These are phyloP conservation scores for Sceloporus undulatus DNA, from an alignment of 2,113 vertebrate species.

Conservation along the genomic window DNA sequence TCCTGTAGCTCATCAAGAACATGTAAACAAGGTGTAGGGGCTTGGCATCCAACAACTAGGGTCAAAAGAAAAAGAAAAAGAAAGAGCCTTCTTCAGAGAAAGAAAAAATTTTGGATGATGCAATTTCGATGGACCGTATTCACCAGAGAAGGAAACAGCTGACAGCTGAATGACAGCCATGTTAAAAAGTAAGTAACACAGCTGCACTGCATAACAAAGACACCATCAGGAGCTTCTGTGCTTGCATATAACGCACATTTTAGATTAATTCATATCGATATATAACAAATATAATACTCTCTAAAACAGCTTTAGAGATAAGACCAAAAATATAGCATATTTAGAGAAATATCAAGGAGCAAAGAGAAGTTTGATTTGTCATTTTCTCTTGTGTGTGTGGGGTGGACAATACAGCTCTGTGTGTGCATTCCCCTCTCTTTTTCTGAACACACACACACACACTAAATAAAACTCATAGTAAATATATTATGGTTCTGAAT, in stretches of 20 bases:
- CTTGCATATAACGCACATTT: rapidly evolving
- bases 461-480: conserved; percentile 39
- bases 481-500: conserved; percentile 21
- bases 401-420: background rate
- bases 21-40: background rate
- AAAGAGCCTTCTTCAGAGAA: background rate
- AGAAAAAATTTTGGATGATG: background rate
- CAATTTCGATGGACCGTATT: background rate
- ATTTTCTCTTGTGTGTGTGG: background rate
- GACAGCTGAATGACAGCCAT: background rate
- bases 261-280: conserved; percentile 17
- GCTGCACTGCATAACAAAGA: background rate
- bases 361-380: conserved; percentile 29
- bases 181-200: background rate
- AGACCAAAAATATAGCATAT: conserved; percentile 21
- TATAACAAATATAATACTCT: conserved; percentile 17
- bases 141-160: background rate
- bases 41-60: background rate
- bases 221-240: background rate
- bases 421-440: too few relatives aligned
- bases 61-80: background rate
- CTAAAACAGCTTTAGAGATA: conserved; percentile 35
- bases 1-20: background rate
- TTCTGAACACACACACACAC: background rate
- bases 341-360: conserved; percentile 21